Percentiles rank a stretch among this genome's conserved stretches.
These are phyloP conservation scores for Prenolepis imparis DNA, from an alignment of 2,888 invertebrate species.

Conservation along the genomic window DNA sequence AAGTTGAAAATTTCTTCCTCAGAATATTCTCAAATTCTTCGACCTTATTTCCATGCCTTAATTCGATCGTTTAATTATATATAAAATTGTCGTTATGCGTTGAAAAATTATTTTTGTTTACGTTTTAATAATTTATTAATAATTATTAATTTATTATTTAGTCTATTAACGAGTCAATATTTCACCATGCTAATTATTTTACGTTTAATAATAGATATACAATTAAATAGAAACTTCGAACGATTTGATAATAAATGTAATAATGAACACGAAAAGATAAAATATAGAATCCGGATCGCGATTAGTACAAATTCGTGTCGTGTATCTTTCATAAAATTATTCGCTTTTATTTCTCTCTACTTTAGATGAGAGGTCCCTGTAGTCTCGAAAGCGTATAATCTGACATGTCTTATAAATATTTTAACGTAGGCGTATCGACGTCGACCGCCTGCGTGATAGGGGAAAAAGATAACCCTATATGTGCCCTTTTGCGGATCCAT, in stretches of 20 bases:
- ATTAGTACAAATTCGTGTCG: not conserved
- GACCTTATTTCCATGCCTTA: not conserved
- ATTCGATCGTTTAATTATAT: not conserved
- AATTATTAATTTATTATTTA: not conserved
- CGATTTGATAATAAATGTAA: not conserved
- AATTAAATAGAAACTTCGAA: not conserved
- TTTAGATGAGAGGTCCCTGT: not conserved
- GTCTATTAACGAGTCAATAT: not conserved
- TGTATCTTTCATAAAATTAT: not conserved
- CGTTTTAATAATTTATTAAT: not conserved
- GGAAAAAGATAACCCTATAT: conserved; percentile 11
- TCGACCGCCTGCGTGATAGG: conserved; percentile 6
- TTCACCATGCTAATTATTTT: not conserved
- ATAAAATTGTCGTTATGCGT: not conserved
- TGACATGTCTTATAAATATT: conserved; percentile 43
- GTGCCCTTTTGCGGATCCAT: conserved; percentile 12
- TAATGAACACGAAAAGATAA: not conserved
- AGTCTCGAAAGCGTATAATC: conserved; percentile 20
- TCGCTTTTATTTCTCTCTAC: not conserved
- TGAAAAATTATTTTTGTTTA: not conserved
- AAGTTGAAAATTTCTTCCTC: not conserved
- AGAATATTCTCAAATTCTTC: conserved; percentile 1
- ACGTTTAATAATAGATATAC: not conserved
- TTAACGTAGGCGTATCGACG: conserved; percentile 33
- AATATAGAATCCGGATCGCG: not conserved